Conservation (phyloP, 2,797 vertebrate species). For the Smutsia temminckii region DNA sequence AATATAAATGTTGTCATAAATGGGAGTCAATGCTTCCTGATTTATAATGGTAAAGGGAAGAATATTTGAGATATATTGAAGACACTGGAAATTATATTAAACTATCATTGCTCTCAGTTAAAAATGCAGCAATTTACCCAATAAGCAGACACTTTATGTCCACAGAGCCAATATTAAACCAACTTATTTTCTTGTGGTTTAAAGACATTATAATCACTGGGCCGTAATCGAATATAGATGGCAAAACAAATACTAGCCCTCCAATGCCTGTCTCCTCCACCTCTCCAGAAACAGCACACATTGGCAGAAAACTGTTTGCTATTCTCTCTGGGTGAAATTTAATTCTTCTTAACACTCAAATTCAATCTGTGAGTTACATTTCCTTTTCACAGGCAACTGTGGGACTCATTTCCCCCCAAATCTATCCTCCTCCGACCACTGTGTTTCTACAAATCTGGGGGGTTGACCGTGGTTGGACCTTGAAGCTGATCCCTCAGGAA, state of each 20-base stretch:
- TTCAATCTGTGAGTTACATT: not conserved
- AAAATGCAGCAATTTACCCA: not conserved
- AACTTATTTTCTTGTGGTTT: constrained; percentile 60
- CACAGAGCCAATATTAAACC: constrained; percentile 24
- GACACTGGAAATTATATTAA: constrained; percentile 37
- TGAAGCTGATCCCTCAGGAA: not conserved
- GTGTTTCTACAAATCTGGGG: not conserved
- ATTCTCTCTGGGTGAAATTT: not conserved
- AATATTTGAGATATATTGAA: constrained; percentile 14
- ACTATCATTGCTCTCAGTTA: not conserved
- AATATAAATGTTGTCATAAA: constrained; percentile 44
- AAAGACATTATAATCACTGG: constrained; percentile 24
- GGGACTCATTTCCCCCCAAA: not conserved
- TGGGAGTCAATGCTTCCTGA: not conserved
- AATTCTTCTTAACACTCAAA: not conserved
- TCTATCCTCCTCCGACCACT: not conserved
- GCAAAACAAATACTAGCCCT: constrained; percentile 33
- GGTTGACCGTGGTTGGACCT: not conserved
- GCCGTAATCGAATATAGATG: constrained; percentile 29
- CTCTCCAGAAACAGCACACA: constrained; percentile 24
- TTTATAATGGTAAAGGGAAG: not conserved
- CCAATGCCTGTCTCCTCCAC: not conserved
- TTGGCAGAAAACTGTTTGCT: not conserved
- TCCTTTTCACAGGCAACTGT: not conserved
- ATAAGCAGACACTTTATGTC: not conserved